Evolutionary conservation across 2,113 vertebrate species (phyloP).

Genomic region (Sialia sialis): DNA sequence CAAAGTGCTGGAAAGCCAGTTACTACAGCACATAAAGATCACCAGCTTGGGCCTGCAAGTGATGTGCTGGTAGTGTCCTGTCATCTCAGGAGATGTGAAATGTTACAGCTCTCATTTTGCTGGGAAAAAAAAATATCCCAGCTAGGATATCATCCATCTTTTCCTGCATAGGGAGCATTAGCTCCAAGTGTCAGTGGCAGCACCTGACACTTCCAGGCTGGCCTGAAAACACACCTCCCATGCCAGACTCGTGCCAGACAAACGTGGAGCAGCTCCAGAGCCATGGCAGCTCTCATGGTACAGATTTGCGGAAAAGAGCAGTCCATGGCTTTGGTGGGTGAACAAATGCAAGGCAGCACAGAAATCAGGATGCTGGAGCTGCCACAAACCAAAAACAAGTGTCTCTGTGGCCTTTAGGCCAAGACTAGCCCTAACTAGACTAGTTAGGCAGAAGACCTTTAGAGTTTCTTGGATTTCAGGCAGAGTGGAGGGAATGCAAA

Average conservation of each 20-base stretch:
- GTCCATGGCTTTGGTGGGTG: neutral
- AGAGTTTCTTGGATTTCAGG: neutral
- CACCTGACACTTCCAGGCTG: neutral
- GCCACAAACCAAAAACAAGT: neutral
- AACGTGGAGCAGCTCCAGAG: neutral
- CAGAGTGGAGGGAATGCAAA: neutral
- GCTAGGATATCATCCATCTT: neutral
- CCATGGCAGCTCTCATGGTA: neutral
- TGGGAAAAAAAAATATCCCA: neutral
- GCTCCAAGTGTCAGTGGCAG: neutral
- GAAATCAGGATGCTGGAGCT: constrained; percentile 17
- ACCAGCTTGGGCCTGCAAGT: neutral
- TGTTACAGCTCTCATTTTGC: neutral
- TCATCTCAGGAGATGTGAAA: neutral
- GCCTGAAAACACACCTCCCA: neutral
- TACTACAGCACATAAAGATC: neutral
- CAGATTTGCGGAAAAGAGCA: neutral
- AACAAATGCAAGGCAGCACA: neutral
- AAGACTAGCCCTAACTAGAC: neutral
- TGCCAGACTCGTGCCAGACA: neutral
- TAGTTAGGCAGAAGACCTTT: neutral
- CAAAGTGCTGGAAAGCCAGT: neutral
- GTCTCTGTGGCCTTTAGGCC: neutral
- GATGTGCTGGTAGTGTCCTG: neutral
- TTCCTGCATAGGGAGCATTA: neutral